A percentile compares a stretch with the other conserved stretches of the same genome.
Conservation (phyloP, 2,888 invertebrate genomes). For the Steinernema carpocapsae region DNA sequence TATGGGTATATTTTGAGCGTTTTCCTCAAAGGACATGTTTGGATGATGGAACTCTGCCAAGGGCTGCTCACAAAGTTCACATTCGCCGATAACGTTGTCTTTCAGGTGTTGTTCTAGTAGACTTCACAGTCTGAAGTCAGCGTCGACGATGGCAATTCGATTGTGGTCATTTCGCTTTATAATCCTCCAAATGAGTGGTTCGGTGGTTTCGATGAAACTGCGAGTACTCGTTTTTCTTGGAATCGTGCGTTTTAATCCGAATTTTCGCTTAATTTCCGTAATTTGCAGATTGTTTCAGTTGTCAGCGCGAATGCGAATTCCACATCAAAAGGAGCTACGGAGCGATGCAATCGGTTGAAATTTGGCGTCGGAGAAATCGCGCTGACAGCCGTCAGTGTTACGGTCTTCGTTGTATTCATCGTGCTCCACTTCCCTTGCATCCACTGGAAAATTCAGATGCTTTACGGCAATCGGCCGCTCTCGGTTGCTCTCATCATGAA, state of each 20-base stretch:
- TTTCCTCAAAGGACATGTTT: too few relatives aligned
- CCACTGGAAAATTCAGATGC: conserved; percentile 1
- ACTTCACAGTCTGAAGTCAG: too few relatives aligned
- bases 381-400: background rate
- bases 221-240: background rate
- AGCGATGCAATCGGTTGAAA: too few relatives aligned
- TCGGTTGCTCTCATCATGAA: background rate
- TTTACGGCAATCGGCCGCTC: conserved; percentile 2
- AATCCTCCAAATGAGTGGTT: background rate
- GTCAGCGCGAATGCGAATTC: background rate
- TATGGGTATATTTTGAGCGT: too few relatives aligned
- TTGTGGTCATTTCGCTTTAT: too few relatives aligned
- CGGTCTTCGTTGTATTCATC: background rate
- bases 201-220: background rate
- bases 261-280: too few relatives aligned
- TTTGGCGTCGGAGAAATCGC: background rate
- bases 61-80: too few relatives aligned
- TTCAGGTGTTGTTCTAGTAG: too few relatives aligned
- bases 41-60: too few relatives aligned
- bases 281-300: background rate
- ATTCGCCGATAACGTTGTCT: too few relatives aligned
- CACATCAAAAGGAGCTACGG: background rate
- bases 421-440: background rate
- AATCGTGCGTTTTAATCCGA: background rate
- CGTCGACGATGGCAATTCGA: too few relatives aligned